Base-by-base conservation (phyloP, 2,888 invertebrate genomes). In the Deroplatys truncata region DNA sequence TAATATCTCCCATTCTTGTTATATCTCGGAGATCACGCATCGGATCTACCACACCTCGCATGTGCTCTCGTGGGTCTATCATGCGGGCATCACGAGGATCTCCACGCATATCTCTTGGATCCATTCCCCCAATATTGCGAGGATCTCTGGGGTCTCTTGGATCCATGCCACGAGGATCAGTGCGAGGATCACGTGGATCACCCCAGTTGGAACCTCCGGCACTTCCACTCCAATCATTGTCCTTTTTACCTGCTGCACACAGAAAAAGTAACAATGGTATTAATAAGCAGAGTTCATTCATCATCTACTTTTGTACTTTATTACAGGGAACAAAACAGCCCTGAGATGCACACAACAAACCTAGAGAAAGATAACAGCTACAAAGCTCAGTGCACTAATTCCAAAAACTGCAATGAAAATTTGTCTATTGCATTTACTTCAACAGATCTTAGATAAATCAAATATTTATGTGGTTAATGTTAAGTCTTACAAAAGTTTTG, bases 151-250 rank as follows among this genome's bases (percentile, higher is more conserved):
- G 94, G 90, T 95, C 95, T 90, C 95, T 93, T 0, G 95, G 95
- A 92, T 95, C 95, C 89, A 94, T 94, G 72, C 92, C 93, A 85
- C 95, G 93, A 16, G 94, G 95, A 92, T 95, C 95, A n/a, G 94
- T 94, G 56, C 90, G 89, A 84, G 90, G 91, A 88, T 90, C 91
- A 28, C 92, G 91, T 20, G 92, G 92, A 90, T 92, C 92, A 85
- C 92, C 92, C 92, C 93, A 92, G 90, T 92, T 92, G 93, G 94
- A 94, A 91, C 93, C 94, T 93, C 91, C 94, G 49, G 93, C 92
- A 28, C 94, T 94, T 13, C 94, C 95, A 16, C 95, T 95, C 96
- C 96, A 96, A 91, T 96, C 96, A 86, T 93, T 93, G 91, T 94
- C 94, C 92, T 94, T 94, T 92, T 94, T 94, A 8, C 93, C 93